Percentiles rank a stretch among this genome's conserved stretches.
Evolutionary conservation across 1,140 invertebrate genomes (phyloP).

Genomic region (Drosophila jambulina): DNA sequence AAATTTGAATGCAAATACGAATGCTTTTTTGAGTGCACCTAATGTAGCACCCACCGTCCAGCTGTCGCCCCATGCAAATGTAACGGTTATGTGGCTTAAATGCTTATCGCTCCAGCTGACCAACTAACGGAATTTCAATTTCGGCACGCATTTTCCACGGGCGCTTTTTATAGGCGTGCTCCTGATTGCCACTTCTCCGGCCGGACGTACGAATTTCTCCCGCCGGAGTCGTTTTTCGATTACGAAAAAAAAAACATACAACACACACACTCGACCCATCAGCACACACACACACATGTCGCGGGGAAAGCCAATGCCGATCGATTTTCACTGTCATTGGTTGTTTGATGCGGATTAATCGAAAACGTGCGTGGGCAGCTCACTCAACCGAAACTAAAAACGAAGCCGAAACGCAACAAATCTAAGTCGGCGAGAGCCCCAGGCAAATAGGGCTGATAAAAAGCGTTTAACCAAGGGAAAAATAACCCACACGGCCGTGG

Average conservation of each 20-base stretch:
- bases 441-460: conserved; percentile 44
- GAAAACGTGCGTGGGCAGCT: conserved; percentile 66
- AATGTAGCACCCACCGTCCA: conserved; percentile 14
- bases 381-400: conserved; percentile 46
- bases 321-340: conserved; percentile 72
- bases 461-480: conserved; percentile 21
- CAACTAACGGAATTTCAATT: conserved; percentile 56
- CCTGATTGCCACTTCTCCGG: conserved; percentile 34
- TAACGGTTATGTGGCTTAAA: conserved; percentile 41
- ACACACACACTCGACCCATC: conserved; percentile 23
- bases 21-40: background rate
- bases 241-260: conserved; percentile 38
- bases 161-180: conserved; percentile 57
- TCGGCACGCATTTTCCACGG: conserved; percentile 44
- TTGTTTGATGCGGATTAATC: conserved; percentile 68
- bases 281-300: conserved; percentile 1
- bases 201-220: conserved; percentile 4
- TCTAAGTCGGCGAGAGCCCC: conserved; percentile 22
- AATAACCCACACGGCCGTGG: conserved; percentile 1
- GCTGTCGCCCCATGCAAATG: conserved; percentile 42
- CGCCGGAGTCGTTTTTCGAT: conserved; percentile 46
- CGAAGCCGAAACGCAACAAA: conserved; percentile 27
- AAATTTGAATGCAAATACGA: background rate
- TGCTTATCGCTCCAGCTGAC: conserved; percentile 38
- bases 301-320: conserved; percentile 61